phyloP scores from a whole-genome alignment of 2,113 vertebrate genomes.

The Maccullochella peelii region DNA sequence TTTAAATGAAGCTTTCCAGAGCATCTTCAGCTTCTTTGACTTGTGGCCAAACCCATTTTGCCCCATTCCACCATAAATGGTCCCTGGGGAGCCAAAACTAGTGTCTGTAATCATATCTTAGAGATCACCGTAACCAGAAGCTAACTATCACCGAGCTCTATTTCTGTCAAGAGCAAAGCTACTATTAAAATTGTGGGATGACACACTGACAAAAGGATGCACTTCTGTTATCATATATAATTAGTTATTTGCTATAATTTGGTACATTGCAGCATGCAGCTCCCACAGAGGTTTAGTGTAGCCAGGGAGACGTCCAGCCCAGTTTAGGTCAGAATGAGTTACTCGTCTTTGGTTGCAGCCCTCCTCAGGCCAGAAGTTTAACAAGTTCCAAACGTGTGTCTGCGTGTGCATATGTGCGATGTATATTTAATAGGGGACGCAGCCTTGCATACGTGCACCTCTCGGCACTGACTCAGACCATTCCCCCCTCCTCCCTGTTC shows the following conservation, averaged over 20 bases:
- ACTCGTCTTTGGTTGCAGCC: conserved; percentile 62
- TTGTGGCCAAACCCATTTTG: conserved; percentile 41
- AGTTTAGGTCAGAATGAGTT: conserved; percentile 46
- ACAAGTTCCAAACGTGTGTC: conserved; percentile 78
- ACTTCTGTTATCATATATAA: conserved; percentile 53
- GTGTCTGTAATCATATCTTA: conserved; percentile 53
- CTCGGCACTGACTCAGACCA: conserved; percentile 52
- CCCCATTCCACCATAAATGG: conserved; percentile 44
- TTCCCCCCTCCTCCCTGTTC: conserved; percentile 17
- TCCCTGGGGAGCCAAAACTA: conserved; percentile 16
- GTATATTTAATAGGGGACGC: conserved; percentile 26
- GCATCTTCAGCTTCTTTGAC: conserved; percentile 31
- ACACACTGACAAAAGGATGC: conserved; percentile 59
- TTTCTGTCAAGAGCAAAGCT: conserved; percentile 59
- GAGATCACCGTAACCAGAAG: conserved; percentile 33
- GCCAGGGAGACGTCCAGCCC: conserved; percentile 47
- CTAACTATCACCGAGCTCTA: conserved; percentile 34
- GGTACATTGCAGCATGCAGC: conserved; percentile 42
- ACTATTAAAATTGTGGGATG: conserved; percentile 51
- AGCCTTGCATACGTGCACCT: conserved; percentile 72
- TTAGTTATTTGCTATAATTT: conserved; percentile 67
- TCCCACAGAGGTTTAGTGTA: conserved; percentile 20
- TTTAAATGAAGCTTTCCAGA: conserved; percentile 35
- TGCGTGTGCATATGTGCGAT: neutral
- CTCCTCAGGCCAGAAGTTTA: conserved; percentile 75